Evolutionary conservation across 2,113 vertebrate genomes (phyloP), one percentile per base, ranked within the genome.

Genomic region (Salvator merianae): DNA sequence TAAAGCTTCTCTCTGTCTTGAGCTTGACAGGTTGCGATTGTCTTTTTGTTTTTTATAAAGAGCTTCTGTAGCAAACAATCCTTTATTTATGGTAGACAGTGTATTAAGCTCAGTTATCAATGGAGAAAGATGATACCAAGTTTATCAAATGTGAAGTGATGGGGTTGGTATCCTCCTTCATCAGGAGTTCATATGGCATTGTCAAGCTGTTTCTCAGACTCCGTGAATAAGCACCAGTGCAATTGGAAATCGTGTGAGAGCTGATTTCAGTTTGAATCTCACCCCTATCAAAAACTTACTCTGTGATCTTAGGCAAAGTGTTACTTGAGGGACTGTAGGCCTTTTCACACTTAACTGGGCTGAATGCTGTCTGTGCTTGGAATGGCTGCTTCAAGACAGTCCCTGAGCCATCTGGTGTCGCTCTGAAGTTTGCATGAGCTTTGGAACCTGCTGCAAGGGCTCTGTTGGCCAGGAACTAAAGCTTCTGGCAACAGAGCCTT

Each of bases 161-260:
- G 30, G 6, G n/a, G n/a, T 1, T 36, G 2, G 14, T 14, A 6
- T 24, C 34, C 0, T 24, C 34, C 0, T 22, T 85, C 86, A 68
- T 34, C 20, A 14, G 2, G 14, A 3, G 14, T 47, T 32, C 40
- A 18, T 47, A 53, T 28, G 7, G 50, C 26, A 36, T 40, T 43
- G 36, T 20, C 14, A 2, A 36, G 36, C 14, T 10, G n/a, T n/a
- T 6, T 32, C 28, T 30, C 71, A 18, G 50, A 50, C 3, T 16
- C 26, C 2, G 28, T 7, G n/a, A 7, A 72, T 24, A 72, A 26
- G 20, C 7, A 22, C 34, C 62, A 55, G 22, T 7, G 24, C 34
- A 40, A 24, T n/a, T 43, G 38, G 40, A 66, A 43, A 47, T 20
- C 13, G 3, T 5, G 34, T 30, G 28, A 5, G n/a, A 8, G 30